Base-by-base conservation (phyloP, 1,140 invertebrate genomes). In the Drosophila pachea region DNA sequence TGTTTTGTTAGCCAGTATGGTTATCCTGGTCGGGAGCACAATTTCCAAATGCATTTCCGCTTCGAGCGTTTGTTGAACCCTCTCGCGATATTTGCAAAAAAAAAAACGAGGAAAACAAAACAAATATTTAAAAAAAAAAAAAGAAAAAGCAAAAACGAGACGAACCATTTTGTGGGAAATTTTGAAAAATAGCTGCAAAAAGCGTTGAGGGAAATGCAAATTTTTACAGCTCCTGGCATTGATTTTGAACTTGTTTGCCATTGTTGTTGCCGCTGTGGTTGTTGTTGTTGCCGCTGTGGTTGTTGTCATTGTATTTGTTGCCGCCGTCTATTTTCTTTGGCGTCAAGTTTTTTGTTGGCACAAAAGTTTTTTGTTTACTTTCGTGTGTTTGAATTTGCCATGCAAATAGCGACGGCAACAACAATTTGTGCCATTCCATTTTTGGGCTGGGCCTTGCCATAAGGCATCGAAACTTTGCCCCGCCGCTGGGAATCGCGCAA, bases 191-290 rank as follows among this genome's bases (percentile, higher is more conserved):
- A 43, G 50, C 33, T 58, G 68, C 52, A 73, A 69, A 76, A 73
- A 76, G 45, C 56, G 65, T 76, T 65, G 56, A 69, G 78, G 78
- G 77, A 82, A 60, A 82, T 82, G 78, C 78, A 82, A 82, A 82
- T 82, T 82, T 82, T 68, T 65, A 65, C 78, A 77, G 78, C 78
- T 82, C 64, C 77, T 72, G 78, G 78, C 78, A 82, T 82, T 82
- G 78, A 82, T 82, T 82, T 82, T 82, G 63, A 68, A 58, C 63
- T 81, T 76, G 65, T 66, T 79, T 60, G 55, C 42, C 45, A 9
- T 29, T 61, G 12, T 56, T 72, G 32, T 38, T 56, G n/a, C 52
- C 33, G 5, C 45, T 52, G 14, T 52, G 22, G 6, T 62, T 38
- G 29, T 11, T 47, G 14, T 14, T 14, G 31, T 32, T 56, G 66